These are phyloP conservation scores for Drosophila kokeensis DNA, from an alignment of 2,888 invertebrate species.

Conservation along the genomic window DNA sequence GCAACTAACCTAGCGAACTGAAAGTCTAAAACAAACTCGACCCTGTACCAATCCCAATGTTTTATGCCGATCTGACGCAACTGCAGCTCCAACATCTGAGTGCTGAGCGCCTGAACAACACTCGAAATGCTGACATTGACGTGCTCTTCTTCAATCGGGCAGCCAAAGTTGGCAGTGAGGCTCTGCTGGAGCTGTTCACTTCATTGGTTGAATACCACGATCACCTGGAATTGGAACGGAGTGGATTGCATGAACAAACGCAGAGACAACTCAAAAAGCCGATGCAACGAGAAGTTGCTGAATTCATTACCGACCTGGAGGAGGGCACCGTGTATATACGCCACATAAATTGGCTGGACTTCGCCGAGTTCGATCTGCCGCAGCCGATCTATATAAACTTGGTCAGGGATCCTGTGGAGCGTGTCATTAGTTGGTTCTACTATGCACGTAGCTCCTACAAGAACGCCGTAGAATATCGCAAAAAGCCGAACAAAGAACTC, in stretches of 20 bases:
- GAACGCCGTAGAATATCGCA: constrained; percentile 89
- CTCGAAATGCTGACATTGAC: constrained; percentile 89
- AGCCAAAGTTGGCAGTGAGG: constrained; percentile 96
- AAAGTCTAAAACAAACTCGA: constrained; percentile 3
- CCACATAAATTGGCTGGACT: constrained; percentile 93
- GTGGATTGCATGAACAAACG: constrained; percentile 36
- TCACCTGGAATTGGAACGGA: constrained; percentile 52
- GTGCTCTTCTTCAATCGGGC: constrained; percentile 95
- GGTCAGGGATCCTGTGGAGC: constrained; percentile 94
- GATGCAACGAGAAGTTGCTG: constrained; percentile 46
- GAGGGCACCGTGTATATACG: constrained; percentile 93
- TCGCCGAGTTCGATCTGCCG: constrained; percentile 91
- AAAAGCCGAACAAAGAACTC: constrained; percentile 89
- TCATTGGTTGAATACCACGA: constrained; percentile 58
- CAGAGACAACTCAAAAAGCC: constrained; percentile 39
- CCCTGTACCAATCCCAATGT: not conserved
- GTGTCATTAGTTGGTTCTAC: constrained; percentile 96
- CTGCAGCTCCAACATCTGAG: constrained; percentile 64
- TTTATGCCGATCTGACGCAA: constrained; percentile 1
- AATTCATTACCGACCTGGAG: constrained; percentile 88
- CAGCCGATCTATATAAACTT: constrained; percentile 93
- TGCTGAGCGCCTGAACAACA: constrained; percentile 89
- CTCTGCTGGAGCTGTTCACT: constrained; percentile 89
- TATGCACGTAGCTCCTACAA: constrained; percentile 87
- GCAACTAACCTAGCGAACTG: constrained; percentile 20